Evolutionary conservation across 2,113 vertebrate species (phyloP).

Genomic region (Rhagologus leucostigma): DNA sequence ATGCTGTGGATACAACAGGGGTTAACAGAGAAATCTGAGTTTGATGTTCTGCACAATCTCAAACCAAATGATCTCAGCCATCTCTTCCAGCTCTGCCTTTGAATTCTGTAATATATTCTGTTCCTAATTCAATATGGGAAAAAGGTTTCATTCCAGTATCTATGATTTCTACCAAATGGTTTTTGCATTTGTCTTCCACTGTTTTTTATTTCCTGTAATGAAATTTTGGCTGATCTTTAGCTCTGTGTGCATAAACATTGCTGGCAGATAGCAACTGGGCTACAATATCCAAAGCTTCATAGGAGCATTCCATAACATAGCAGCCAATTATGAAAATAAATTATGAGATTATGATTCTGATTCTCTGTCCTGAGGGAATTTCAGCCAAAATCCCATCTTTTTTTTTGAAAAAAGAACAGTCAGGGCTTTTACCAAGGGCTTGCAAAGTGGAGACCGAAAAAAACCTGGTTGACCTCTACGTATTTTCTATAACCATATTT

Average conservation of each 20-base stretch:
- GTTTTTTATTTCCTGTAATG: conserved; percentile 33
- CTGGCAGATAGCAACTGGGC: not conserved
- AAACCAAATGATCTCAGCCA: not conserved
- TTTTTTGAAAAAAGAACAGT: not conserved
- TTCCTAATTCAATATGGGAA: not conserved
- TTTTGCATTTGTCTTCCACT: not conserved
- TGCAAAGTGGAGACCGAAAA: not conserved
- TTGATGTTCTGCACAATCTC: not conserved
- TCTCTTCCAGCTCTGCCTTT: not conserved
- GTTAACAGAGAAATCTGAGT: not conserved
- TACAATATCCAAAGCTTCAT: conserved; percentile 6
- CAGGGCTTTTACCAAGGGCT: not conserved
- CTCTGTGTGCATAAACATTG: not conserved
- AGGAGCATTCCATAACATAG: not conserved
- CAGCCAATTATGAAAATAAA: conserved; percentile 17
- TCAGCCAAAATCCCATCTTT: not conserved
- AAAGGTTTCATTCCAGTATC: not conserved
- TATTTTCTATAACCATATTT: not conserved
- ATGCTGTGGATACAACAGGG: not conserved
- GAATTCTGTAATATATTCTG: not conserved
- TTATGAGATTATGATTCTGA: not conserved
- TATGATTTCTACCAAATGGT: conserved; percentile 4
- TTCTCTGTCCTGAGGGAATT: not conserved
- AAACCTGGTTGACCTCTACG: not conserved
- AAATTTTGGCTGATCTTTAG: conserved; percentile 27